Conservation (phyloP, 2,113 vertebrate genomes). For the Smithornis capensis region DNA sequence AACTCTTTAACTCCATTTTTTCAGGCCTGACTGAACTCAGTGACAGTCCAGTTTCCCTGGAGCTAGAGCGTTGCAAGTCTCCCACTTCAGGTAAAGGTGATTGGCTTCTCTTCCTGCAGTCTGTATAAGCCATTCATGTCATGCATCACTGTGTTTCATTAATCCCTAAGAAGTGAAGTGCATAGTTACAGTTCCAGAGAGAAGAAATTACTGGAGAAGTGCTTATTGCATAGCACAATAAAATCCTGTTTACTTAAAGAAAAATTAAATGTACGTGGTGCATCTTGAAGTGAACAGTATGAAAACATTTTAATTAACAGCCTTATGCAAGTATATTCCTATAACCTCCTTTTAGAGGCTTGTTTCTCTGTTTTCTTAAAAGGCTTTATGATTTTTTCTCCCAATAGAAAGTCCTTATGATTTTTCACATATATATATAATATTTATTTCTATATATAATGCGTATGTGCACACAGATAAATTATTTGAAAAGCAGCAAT, state of each 20-base stretch:
- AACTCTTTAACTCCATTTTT: conserved; percentile 56
- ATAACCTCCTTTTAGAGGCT: neutral
- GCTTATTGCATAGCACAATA: neutral
- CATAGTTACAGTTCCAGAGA: neutral
- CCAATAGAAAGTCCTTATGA: neutral
- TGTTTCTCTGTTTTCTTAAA: neutral
- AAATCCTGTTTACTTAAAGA: neutral
- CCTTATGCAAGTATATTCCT: neutral
- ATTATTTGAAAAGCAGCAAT: neutral
- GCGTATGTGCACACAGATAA: neutral
- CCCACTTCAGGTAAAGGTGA: conserved; percentile 93
- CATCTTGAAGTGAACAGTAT: neutral
- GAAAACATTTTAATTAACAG: neutral
- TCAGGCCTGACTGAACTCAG: conserved; percentile 94
- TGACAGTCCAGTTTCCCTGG: conserved; percentile 91
- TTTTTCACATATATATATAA: neutral
- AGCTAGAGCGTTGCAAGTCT: conserved; percentile 95
- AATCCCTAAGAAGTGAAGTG: conserved; percentile 32
- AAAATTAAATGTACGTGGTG: neutral
- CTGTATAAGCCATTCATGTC: conserved; percentile 47
- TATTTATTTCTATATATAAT: neutral
- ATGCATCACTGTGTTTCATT: conserved; percentile 53
- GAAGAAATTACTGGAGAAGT: neutral
- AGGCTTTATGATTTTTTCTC: neutral
- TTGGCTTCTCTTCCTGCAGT: conserved; percentile 52